phyloP scores from a whole-genome alignment of 1,140 invertebrate genomes.

The Drosophila subobscura region DNA sequence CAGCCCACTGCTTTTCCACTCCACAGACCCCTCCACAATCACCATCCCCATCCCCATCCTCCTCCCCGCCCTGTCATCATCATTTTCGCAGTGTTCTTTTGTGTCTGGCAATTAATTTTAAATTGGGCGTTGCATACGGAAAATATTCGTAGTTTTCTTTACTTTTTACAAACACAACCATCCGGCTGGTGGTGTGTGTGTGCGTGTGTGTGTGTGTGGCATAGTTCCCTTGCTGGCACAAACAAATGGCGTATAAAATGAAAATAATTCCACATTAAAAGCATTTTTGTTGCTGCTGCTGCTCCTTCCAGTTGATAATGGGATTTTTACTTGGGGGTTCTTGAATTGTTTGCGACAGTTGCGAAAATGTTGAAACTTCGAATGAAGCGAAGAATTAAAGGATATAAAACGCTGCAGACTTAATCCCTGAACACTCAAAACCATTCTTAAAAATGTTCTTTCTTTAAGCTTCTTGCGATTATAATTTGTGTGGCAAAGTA shows the following conservation, averaged over 20 bases:
- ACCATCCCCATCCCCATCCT: no score
- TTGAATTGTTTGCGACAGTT: no score
- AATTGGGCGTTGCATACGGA: slow-evolving; percentile 82
- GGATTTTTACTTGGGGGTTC: slow-evolving; percentile 4
- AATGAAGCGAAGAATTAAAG: no score
- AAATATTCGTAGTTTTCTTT: slow-evolving; percentile 82
- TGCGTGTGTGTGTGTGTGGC: slow-evolving; percentile 9
- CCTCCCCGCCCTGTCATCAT: slow-evolving; percentile 28
- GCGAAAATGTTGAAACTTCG: no score
- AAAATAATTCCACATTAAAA: slow-evolving; percentile 44
- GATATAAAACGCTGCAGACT: no score
- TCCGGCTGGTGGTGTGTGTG: slow-evolving; percentile 34
- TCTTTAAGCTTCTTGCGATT: no score
- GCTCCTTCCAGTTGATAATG: slow-evolving; percentile 34
- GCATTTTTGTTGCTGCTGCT: slow-evolving; percentile 12
- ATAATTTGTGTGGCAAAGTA: no score
- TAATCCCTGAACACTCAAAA: no score
- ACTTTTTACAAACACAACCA: slow-evolving; percentile 50
- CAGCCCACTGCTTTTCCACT: slow-evolving; percentile 11
- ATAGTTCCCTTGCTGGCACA: neutral
- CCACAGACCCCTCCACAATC: slow-evolving; percentile 5
- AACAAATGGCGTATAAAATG: slow-evolving; percentile 27
- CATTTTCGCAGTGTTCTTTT: slow-evolving; percentile 71
- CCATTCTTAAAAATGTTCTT: no score
- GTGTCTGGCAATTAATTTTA: slow-evolving; percentile 84